A percentile compares a stretch with the other conserved stretches of the same genome.
Evolutionary conservation across 2,113 vertebrate genomes (phyloP).

Genomic region (Psittacula cyanocephala): DNA sequence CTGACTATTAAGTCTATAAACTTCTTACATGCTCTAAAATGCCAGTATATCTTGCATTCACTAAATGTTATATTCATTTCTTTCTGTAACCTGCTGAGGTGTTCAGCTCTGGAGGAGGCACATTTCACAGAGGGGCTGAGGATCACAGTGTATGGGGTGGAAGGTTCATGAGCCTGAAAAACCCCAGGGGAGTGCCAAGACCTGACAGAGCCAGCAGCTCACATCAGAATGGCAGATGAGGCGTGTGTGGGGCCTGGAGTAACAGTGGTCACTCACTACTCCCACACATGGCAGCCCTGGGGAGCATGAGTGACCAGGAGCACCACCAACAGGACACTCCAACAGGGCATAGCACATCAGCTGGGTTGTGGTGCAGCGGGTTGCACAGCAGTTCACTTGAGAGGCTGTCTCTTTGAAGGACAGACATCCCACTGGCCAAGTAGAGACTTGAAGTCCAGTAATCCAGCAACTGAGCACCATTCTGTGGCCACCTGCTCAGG

Average conservation of each 20-base stretch:
- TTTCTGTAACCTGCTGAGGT: not conserved
- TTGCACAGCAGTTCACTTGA: not conserved
- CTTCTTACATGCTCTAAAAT: not conserved
- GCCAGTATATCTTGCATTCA: not conserved
- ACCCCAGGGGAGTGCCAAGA: not conserved
- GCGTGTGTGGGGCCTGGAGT: not conserved
- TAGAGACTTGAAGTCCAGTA: not conserved
- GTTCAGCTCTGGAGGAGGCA: not conserved
- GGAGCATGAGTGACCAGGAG: not conserved
- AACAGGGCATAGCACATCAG: not conserved
- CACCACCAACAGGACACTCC: not conserved
- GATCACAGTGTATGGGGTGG: accelerated
- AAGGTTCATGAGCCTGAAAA: not conserved
- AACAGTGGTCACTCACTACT: not conserved
- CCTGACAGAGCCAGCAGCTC: not conserved
- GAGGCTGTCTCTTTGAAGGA: not conserved
- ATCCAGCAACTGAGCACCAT: not conserved
- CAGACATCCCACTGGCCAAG: no score
- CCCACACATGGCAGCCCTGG: not conserved
- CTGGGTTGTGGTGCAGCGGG: not conserved
- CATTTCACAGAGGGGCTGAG: not conserved
- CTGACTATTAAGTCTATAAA: not conserved
- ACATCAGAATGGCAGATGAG: not conserved
- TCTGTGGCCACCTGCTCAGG: not conserved
- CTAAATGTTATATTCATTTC: not conserved